These are phyloP conservation scores for Motacilla alba DNA, from an alignment of 2,113 vertebrate genomes.

Conservation along the genomic window DNA sequence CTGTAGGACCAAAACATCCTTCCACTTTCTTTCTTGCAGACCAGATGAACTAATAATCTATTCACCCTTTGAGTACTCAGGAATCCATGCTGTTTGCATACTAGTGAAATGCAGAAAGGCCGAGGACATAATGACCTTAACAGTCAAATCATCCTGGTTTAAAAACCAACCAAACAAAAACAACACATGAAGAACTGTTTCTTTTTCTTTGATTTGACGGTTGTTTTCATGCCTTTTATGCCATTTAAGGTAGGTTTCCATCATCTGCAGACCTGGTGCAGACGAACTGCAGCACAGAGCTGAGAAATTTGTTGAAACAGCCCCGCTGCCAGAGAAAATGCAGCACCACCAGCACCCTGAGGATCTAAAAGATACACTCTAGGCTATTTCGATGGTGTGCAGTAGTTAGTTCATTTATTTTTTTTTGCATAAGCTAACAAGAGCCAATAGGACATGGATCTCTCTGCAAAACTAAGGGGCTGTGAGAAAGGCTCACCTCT, in stretches of 20 bases:
- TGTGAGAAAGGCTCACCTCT: not conserved
- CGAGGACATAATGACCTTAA: not conserved
- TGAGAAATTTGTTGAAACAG: not conserved
- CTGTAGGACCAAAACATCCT: not conserved
- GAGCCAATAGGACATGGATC: not conserved
- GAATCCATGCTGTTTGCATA: not conserved
- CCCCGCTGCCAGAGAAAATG: not conserved
- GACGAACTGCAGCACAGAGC: not conserved
- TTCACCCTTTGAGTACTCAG: not conserved
- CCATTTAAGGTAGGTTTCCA: not conserved
- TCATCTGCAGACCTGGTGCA: not conserved
- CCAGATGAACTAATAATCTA: not conserved
- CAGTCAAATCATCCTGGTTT: not conserved
- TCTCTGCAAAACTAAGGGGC: not conserved
- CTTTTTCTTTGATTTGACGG: not conserved
- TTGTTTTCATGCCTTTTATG: not conserved
- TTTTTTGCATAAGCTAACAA: not conserved
- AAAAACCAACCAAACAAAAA: not conserved
- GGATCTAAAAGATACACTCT: not conserved
- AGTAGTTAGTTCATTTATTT: not conserved
- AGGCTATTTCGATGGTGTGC: not conserved
- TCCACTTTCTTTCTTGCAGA: not conserved
- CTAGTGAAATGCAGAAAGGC: not conserved
- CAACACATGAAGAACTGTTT: not conserved
- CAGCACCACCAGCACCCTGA: not conserved